These are phyloP conservation scores for Halictus rubicundus DNA, from an alignment of 1,140 invertebrate genomes.

Conservation along the genomic window DNA sequence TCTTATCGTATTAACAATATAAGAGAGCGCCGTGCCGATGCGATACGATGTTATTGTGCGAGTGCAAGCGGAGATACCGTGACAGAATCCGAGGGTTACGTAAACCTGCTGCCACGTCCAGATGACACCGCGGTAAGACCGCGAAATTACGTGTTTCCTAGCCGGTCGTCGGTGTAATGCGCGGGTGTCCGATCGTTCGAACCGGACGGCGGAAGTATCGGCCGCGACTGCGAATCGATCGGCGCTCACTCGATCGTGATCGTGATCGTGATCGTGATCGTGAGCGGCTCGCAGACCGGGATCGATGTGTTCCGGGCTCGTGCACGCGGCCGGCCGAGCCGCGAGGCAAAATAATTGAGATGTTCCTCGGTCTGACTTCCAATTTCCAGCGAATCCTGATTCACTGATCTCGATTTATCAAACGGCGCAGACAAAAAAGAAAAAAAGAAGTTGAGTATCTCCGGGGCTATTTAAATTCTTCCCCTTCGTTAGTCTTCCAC, in stretches of 20 bases:
- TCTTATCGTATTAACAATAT: slow-evolving; percentile 55
- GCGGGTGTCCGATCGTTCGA: slow-evolving; percentile 47
- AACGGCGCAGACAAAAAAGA: no score
- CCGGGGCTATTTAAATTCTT: background rate
- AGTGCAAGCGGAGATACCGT: slow-evolving; percentile 28
- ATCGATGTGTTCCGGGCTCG: background rate
- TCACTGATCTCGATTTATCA: no score
- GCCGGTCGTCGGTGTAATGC: slow-evolving; percentile 44
- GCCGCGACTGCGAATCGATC: slow-evolving; percentile 25
- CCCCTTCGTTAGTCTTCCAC: no score
- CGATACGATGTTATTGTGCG: slow-evolving; percentile 26
- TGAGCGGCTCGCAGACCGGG: no score
- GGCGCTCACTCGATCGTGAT: background rate
- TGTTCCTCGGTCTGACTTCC: background rate
- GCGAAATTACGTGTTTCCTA: slow-evolving; percentile 62
- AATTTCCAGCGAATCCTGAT: background rate
- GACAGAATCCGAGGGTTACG: slow-evolving; percentile 53
- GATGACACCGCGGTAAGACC: slow-evolving; percentile 62
- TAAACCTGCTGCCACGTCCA: slow-evolving; percentile 58
- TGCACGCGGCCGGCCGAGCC: background rate
- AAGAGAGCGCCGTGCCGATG: slow-evolving; percentile 33
- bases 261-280: background rate
- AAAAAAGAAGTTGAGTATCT: no score
- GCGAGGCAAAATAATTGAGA: background rate
- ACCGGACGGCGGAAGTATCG: slow-evolving; percentile 29